Percentiles rank a stretch among this genome's conserved stretches.
Conservation (phyloP, 2,888 invertebrate genomes). For the Amiota minor region DNA sequence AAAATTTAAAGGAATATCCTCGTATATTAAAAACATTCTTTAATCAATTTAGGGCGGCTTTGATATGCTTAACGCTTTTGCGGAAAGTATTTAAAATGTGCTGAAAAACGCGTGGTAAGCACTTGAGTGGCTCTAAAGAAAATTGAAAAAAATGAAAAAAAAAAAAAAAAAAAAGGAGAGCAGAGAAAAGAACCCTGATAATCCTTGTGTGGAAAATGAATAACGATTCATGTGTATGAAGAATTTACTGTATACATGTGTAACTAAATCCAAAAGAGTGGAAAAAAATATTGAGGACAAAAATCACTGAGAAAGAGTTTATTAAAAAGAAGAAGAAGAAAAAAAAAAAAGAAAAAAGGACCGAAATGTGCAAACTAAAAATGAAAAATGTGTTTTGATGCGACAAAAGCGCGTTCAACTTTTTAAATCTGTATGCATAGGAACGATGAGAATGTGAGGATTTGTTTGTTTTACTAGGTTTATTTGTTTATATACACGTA, state of each 20-base stretch:
- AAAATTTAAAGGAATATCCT: constrained; percentile 30
- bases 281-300: too few relatives aligned
- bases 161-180: background rate
- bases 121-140: too few relatives aligned
- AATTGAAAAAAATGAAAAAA: background rate
- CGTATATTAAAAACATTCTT: constrained; percentile 18
- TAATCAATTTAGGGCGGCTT: constrained; percentile 18
- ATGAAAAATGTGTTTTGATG: constrained; percentile 57
- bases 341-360: constrained; percentile 44
- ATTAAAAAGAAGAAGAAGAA: constrained; percentile 52
- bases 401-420: constrained; percentile 6
- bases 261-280: background rate
- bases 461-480: too few relatives aligned
- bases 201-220: constrained; percentile 7
- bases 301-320: constrained; percentile 45
- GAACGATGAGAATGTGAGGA: too few relatives aligned
- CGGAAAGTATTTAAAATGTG: constrained; percentile 1
- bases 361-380: constrained; percentile 39
- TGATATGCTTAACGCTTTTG: background rate
- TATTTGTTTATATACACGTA: too few relatives aligned
- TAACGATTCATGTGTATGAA: constrained; percentile 13
- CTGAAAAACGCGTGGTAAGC: background rate
- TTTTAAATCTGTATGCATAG: background rate
- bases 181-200: background rate
- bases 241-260: background rate